phyloP scores from a whole-genome alignment of 2,888 invertebrate species.

The Sepiola atlantica region DNA sequence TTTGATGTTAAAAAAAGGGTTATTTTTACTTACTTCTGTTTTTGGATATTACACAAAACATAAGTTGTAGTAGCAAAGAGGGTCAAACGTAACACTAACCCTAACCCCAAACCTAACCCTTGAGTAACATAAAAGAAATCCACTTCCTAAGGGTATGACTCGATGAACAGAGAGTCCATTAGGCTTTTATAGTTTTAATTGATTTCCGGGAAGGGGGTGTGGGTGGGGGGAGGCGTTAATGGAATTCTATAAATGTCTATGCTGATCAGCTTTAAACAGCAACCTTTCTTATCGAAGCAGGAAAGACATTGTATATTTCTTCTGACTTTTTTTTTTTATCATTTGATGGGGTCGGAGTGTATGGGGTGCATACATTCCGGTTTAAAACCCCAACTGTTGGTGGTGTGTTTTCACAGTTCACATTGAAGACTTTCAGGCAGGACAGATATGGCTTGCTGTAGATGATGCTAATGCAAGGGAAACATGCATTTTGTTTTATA shows the following conservation, averaged over 20 bases:
- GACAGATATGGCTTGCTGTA: not conserved
- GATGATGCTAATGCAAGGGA: not conserved
- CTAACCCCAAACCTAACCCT: too few relatives aligned
- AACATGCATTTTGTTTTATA: not conserved
- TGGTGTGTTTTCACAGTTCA: not conserved
- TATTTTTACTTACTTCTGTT: not conserved
- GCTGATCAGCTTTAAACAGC: not conserved
- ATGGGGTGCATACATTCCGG: not conserved
- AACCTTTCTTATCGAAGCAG: not conserved
- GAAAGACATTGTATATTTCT: not conserved
- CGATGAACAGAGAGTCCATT: not conserved
- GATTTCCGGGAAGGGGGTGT: not conserved
- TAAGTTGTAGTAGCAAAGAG: not conserved
- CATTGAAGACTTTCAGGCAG: not conserved
- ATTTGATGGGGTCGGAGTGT: not conserved
- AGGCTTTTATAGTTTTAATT: conserved; percentile 18
- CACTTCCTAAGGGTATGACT: not conserved
- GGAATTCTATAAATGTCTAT: not conserved
- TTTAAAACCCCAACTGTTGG: not conserved
- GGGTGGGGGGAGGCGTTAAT: not conserved
- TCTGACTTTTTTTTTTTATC: not conserved
- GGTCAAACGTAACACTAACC: not conserved
- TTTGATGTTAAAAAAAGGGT: not conserved
- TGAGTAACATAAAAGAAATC: not conserved
- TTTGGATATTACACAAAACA: not conserved